Percentiles rank a stretch among this genome's conserved stretches.
phyloP scores from a whole-genome alignment of 2,888 invertebrate genomes.

The Pseudococcus jackbeardsleyi region DNA sequence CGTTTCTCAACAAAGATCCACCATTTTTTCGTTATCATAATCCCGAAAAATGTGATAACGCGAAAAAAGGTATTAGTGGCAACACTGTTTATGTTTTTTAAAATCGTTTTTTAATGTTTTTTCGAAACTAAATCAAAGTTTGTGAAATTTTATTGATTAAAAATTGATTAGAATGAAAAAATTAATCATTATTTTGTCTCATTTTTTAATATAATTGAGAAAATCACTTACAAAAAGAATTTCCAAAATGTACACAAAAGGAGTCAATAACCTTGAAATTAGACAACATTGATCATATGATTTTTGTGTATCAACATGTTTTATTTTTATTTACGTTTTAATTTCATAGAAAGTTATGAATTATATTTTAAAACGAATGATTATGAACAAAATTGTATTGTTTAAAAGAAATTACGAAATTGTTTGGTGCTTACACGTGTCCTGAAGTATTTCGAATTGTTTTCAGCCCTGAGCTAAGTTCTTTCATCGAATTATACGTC shows the following conservation, averaged over 20 bases:
- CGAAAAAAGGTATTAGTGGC: not conserved
- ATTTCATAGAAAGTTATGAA: not conserved
- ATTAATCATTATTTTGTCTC: not conserved
- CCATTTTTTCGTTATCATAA: slow-evolving; percentile 47
- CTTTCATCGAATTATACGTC: not conserved
- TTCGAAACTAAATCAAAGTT: not conserved
- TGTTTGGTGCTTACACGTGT: slow-evolving; percentile 25
- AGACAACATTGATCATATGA: slow-evolving; percentile 24
- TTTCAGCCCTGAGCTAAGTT: not conserved
- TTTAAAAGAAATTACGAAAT: slow-evolving; percentile 44
- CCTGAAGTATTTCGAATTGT: not conserved
- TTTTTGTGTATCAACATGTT: slow-evolving; percentile 41
- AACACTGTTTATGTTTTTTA: not conserved
- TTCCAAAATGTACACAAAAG: not conserved
- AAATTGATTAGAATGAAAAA: not conserved
- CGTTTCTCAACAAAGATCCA: not conserved
- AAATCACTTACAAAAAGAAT: not conserved
- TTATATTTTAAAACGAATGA: slow-evolving; percentile 18
- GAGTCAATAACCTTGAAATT: not conserved
- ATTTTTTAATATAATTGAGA: not conserved
- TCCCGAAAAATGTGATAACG: not conserved
- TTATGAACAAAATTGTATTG: slow-evolving; percentile 26
- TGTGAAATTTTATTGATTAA: not conserved
- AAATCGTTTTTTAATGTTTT: not conserved
- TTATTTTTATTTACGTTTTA: slow-evolving; percentile 28